Evolutionary conservation across 2,888 invertebrate genomes (phyloP), one percentile per base, ranked within the genome.

Genomic region (Hypomecis atomaria): DNA sequence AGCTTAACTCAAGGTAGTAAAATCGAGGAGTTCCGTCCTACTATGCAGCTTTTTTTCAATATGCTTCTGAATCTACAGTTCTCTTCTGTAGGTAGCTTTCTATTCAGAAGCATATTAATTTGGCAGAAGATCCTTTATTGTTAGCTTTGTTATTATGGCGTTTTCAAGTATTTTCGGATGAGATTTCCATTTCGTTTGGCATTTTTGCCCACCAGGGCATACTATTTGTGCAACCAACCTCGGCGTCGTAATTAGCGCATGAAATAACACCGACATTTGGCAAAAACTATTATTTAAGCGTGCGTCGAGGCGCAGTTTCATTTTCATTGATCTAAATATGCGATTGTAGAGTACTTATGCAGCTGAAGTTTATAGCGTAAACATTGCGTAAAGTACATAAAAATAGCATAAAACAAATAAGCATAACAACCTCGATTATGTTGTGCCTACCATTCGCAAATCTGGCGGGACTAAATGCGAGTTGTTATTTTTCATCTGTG

Each of bases 211-310:
- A 37, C 44, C 11, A 53, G 53, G 53, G 60, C 53, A 61, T 62
- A 62, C 38, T 47, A 40, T 65, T 65, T 65, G 60, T 54, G 60
- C 65, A 65, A 65, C 65, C 57, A 65, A 65, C 65, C 65, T 65
- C 65, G 65, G 43, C 57, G 53, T 13, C 52, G 53, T 61, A 65
- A 65, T 65, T 65, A 65, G 65, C 65, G 65, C 65, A 60, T 65
- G 65, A 65, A 65, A 61, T 58, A 65, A 65, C 36, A 60, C 65
- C 65, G 60, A 53, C 60, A 57, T 60, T 65, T 57, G 57, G 60
- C 57, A 58, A 65, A 65, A 65, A 60, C 56, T 57, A 44, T 53
- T 65, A 61, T 60, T 49, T 43, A 65, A 60, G 58, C 42, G 42
- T 48, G 47, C 57, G 42, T 42, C 65, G 65, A 61, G 65, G 57